Base-by-base conservation (phyloP, 2,113 vertebrate species). In the Passer domesticus region DNA sequence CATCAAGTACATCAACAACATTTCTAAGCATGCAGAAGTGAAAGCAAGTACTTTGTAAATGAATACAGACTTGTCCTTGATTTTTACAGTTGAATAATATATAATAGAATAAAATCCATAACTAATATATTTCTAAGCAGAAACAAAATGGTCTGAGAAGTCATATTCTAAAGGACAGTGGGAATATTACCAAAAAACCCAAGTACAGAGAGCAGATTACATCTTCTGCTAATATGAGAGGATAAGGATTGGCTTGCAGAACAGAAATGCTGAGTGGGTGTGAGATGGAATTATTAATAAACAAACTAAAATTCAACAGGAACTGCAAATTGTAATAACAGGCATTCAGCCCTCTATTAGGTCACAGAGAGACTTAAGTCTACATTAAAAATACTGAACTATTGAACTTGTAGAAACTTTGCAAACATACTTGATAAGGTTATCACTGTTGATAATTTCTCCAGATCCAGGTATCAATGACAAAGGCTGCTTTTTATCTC, bases 371-470 rank as follows among this genome's bases (percentile, higher is more conserved):
- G 17, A 78, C 11, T 70, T 52, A 55, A 80, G 10, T 16, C n/a
- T 72, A 78, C 1, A 1, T 50, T 44, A 74, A 59, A 90, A 75
- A 28, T 31, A 79, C 0, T 41, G 30, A 74, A 81, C 30, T 37
- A 91, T 1, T 60, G n/a, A 86, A 74, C 35, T 24, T 53, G 19
- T 13, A 25, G 28, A 63, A 90, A 53, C 33, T 74, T 74, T 10
- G 8, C 25, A 89, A 70, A 98, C 98, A 9, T 98, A 99, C 99
- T 99, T 99, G 96, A 99, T 99, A 83, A 99, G 94, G 92, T 99
- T 98, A 96, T 99, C 99, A 64, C 91, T 85, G 94, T 98, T 98
- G 97, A 98, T 98, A 90, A 99, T 97, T 89, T 98, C 98, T 95
- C 99, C 99, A 97, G 97, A 97, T 91, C 99, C 99, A 91, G 99